Evolutionary conservation across 1,140 invertebrate species (phyloP).

Genomic region (Drosophila repleta): DNA sequence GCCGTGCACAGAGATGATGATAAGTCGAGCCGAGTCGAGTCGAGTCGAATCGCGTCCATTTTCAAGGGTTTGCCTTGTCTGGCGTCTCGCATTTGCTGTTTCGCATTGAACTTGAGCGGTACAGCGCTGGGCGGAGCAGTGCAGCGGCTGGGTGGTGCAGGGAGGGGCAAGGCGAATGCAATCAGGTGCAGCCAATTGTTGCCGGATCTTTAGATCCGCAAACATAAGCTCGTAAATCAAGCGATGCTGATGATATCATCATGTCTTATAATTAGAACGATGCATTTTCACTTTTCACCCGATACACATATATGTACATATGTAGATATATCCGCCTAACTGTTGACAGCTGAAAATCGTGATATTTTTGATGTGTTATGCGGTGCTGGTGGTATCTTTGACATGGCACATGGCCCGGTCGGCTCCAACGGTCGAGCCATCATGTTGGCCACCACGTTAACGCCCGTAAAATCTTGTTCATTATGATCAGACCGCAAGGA

Average conservation of each 20-base stretch:
- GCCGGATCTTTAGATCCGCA: conserved; percentile 56
- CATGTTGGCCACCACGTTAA: conserved; percentile 34
- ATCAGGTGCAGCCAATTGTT: conserved; percentile 61
- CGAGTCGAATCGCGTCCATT: conserved; percentile 57
- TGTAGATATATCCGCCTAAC: conserved; percentile 41
- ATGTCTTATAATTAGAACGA: conserved; percentile 76
- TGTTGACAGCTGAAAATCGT: conserved; percentile 73
- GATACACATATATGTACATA: neutral
- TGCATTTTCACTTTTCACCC: conserved; percentile 74
- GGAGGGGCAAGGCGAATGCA: conserved; percentile 26
- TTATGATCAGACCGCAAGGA: conserved; percentile 54
- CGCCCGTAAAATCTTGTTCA: conserved; percentile 72
- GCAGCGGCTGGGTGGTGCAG: neutral
- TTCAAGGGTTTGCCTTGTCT: conserved; percentile 79
- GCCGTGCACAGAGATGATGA: conserved; percentile 49
- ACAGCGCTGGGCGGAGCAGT: neutral
- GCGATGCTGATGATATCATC: conserved; percentile 73
- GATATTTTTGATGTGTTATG: conserved; percentile 76
- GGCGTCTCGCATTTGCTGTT: conserved; percentile 66
- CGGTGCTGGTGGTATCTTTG: conserved; percentile 49
- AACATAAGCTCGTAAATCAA: conserved; percentile 55
- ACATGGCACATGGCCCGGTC: neutral
- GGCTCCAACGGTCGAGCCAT: conserved; percentile 23
- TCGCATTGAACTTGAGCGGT: conserved; percentile 73
- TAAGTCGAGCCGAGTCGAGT: conserved; percentile 22